Base-by-base conservation (phyloP, 2,888 invertebrate genomes). In the Aphelenchoides bicaudatus region DNA sequence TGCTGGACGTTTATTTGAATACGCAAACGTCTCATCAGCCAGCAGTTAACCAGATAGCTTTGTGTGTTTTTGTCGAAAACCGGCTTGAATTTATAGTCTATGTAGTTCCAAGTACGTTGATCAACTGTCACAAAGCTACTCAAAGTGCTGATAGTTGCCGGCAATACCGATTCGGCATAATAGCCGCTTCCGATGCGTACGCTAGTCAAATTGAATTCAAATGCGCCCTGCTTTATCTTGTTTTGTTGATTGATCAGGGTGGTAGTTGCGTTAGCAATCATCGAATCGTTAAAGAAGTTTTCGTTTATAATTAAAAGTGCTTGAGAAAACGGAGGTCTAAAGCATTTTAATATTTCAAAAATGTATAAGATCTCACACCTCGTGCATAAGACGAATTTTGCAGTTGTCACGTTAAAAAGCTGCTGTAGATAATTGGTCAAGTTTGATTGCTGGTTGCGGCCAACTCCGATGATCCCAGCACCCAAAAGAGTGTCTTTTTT, bases 161-260 rank as follows among this genome's bases (percentile, higher is more conserved):
- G 34, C 34, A 10, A 34, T n/a, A 10, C 34, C 34, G 34, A 34
- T n/a, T 34, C 34, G 10, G 34, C 10, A 34, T n/a, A 34, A 34
- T 34, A n/a, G 34, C 10, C 34, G 34, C 10, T 10, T n/a, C 10
- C 34, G 34, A 34, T n/a, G n/a, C n/a, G n/a, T n/a, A n/a, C n/a
- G n/a, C n/a, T n/a, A n/a, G n/a, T 34, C 34, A 34, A 34, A 34
- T 34, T 34, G 34, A 34, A 34, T n/a, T 34, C 34, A n/a, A 34
- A 34, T 10, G 34, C 34, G 34, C 34, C 34, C 34, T 10, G 34
- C 34, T 34, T 34, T 10, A 34, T 34, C n/a, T 34, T 34, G 34
- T 34, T 34, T n/a, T n/a, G n/a, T n/a, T n/a, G n/a, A n/a, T 34
- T n/a, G 34, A n/a, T n/a, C 34, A n/a, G 34, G 10, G 34, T 10